Conservation (phyloP, 2,888 invertebrate species). For the Drosophila glabriapex region DNA sequence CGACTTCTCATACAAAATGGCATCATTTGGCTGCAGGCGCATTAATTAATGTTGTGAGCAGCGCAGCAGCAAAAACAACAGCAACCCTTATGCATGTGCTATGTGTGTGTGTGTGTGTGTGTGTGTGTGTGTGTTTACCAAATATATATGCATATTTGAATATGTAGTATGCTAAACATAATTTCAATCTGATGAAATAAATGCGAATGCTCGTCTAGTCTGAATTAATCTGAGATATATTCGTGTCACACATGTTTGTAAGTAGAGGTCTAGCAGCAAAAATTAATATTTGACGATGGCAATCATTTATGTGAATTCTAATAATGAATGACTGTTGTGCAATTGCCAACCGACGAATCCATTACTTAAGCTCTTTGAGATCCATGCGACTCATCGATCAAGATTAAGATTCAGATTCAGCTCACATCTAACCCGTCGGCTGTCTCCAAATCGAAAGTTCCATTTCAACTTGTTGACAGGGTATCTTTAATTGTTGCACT, state of each 20-base stretch:
- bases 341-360: background rate
- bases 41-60: constrained; percentile 76
- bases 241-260: background rate
- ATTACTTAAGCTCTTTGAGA: background rate
- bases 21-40: constrained; percentile 76
- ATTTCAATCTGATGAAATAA: background rate
- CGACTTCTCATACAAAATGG: constrained; percentile 57
- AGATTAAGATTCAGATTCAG: background rate
- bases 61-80: constrained; percentile 45
- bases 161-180: background rate
- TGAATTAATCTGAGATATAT: background rate
- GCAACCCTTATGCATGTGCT: constrained; percentile 43
- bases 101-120: constrained; percentile 20
- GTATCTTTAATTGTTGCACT: background rate
- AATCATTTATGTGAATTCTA: background rate
- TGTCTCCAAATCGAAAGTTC: background rate
- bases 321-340: background rate
- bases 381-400: background rate
- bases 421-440: background rate
- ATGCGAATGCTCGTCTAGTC: background rate
- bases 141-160: constrained; percentile 16
- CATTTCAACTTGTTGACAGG: background rate
- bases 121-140: constrained; percentile 5
- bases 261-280: background rate
- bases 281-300: background rate